These are phyloP conservation scores for Dorcus parallelipipedus DNA, from an alignment of 2,888 invertebrate species.

Conservation along the genomic window DNA sequence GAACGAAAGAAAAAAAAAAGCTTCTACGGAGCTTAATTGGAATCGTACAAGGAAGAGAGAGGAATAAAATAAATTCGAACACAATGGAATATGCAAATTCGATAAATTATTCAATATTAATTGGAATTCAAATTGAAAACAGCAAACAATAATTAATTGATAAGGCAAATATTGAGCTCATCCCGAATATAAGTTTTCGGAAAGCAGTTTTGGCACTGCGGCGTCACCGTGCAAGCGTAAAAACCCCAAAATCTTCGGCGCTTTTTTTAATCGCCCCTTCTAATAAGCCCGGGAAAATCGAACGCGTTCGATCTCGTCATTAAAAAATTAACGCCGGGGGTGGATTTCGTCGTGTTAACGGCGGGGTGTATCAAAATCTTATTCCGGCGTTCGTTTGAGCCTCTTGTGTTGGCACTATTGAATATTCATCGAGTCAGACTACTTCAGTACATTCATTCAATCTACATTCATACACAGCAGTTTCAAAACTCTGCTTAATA, in stretches of 20 bases:
- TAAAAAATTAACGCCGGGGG: too few species aligned
- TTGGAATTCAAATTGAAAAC: slow-evolving; percentile 40
- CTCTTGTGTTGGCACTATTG: background rate
- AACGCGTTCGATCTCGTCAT: too few species aligned
- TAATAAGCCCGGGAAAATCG: too few species aligned
- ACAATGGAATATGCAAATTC: slow-evolving; percentile 43
- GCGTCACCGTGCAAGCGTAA: too few species aligned
- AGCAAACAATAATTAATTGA: slow-evolving; percentile 45
- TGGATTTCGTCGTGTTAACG: too few species aligned
- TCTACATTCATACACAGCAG: background rate
- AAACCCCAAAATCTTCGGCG: too few species aligned
- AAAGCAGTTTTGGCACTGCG: too few species aligned
- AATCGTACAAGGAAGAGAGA: background rate
- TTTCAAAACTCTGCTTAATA: background rate
- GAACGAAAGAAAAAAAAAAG: too few species aligned
- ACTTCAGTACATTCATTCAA: slow-evolving; percentile 1
- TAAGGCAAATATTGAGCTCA: slow-evolving; percentile 40
- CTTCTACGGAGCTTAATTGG: too few species aligned
- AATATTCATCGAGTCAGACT: slow-evolving; percentile 1
- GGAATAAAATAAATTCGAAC: slow-evolving; percentile 32
- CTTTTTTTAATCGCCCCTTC: too few species aligned
- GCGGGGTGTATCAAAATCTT: background rate
- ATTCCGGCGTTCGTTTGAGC: background rate
- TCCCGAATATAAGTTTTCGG: background rate
- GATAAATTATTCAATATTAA: slow-evolving; percentile 43